Conservation (phyloP, 1,140 invertebrate genomes). For the Mylabris phalerata region DNA sequence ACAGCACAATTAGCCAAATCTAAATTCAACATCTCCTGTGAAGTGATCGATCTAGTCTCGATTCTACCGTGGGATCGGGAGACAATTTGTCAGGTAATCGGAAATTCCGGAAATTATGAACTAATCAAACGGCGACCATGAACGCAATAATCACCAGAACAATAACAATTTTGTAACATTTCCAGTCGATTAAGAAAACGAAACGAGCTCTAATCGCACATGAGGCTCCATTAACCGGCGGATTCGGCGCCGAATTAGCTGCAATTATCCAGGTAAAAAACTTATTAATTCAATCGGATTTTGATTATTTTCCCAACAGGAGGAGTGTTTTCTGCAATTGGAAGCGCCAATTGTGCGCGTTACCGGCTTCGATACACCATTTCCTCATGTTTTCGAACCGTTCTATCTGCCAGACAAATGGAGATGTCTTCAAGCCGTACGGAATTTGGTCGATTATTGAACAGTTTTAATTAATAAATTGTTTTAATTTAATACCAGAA, state of each 20-base stretch:
- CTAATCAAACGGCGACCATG: no score
- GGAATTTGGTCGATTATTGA: slow-evolving; percentile 70
- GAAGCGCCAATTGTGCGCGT: slow-evolving; percentile 89
- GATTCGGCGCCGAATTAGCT: slow-evolving; percentile 95
- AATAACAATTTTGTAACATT: not conserved
- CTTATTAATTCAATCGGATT: not conserved
- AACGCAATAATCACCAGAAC: no score
- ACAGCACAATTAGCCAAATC: slow-evolving; percentile 82
- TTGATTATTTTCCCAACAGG: slow-evolving; percentile 48
- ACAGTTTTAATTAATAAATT: no score
- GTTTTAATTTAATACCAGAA: no score
- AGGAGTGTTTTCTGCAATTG: slow-evolving; percentile 90
- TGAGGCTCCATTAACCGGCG: slow-evolving; percentile 91
- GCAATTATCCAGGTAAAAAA: slow-evolving; percentile 79
- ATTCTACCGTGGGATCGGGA: slow-evolving; percentile 94
- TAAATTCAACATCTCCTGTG: slow-evolving; percentile 74
- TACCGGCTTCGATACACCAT: slow-evolving; percentile 96
- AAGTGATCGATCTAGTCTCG: slow-evolving; percentile 93
- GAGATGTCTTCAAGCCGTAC: slow-evolving; percentile 78
- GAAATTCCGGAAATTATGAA: no score
- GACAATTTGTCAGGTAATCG: slow-evolving; percentile 76
- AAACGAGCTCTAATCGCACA: slow-evolving; percentile 87
- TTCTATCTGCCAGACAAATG: slow-evolving; percentile 95
- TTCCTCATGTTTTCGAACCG: slow-evolving; percentile 92
- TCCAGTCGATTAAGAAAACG: slow-evolving; percentile 91